These are phyloP conservation scores for Agrochola lychnidis DNA, from an alignment of 2,888 invertebrate genomes.

Conservation along the genomic window DNA sequence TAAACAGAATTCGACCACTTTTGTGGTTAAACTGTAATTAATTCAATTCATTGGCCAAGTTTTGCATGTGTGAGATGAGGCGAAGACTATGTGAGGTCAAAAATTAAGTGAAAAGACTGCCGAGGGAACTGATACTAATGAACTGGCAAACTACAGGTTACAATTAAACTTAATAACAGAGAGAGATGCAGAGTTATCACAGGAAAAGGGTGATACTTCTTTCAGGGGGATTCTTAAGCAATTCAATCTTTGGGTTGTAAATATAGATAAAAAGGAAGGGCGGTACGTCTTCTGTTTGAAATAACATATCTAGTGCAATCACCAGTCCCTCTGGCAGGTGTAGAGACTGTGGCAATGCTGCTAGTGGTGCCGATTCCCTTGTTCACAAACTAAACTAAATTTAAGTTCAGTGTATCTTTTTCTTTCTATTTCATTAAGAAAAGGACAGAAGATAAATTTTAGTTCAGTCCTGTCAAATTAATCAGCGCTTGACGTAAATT, in stretches of 20 bases:
- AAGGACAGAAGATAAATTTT: too few relatives aligned
- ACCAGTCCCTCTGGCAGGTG: too few relatives aligned
- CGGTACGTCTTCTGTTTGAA: not conserved
- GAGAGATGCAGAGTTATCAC: not conserved
- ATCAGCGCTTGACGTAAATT: too few relatives aligned
- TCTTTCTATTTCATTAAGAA: too few relatives aligned
- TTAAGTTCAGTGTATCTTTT: too few relatives aligned
- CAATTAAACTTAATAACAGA: not conserved
- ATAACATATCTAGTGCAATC: too few relatives aligned
- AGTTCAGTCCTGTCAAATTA: too few relatives aligned
- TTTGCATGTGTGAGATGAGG: slow-evolving; percentile 10
- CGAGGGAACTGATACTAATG: slow-evolving; percentile 9
- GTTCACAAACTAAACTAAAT: too few relatives aligned
- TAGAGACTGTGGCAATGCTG: not conserved
- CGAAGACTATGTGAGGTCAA: slow-evolving; percentile 45
- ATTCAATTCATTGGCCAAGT: slow-evolving; percentile 16
- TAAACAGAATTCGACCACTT: not conserved
- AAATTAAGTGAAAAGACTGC: slow-evolving; percentile 38
- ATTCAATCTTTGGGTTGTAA: not conserved
- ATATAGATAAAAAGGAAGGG: not conserved
- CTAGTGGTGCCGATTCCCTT: too few relatives aligned
- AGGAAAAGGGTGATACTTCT: not conserved
- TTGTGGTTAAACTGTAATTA: not conserved
- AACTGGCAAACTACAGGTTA: slow-evolving; percentile 3
- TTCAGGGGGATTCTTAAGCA: not conserved